Conservation (phyloP, 2,888 invertebrate species). For the Slavum lentiscoides region DNA sequence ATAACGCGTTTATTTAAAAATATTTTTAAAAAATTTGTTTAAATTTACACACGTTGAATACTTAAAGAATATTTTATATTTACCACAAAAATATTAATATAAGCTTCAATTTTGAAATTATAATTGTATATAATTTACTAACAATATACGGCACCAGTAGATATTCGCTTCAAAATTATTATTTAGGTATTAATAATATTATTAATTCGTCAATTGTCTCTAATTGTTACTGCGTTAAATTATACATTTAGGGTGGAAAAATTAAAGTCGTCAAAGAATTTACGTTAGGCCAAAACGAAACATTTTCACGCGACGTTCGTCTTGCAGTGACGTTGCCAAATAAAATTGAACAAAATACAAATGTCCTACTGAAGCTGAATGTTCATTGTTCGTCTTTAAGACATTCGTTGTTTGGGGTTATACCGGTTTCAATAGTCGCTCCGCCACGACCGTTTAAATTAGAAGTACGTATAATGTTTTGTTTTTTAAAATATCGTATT, state of each 20-base stretch:
- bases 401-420: slow-evolving; percentile 26
- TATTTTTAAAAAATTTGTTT: neutral
- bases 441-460: slow-evolving; percentile 24
- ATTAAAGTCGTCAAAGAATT: slow-evolving; percentile 34
- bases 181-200: neutral
- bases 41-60: neutral
- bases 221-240: neutral
- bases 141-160: no score
- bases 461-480: slow-evolving; percentile 5
- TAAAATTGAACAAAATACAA: slow-evolving; percentile 24
- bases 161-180: neutral
- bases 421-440: slow-evolving; percentile 39
- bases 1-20: neutral
- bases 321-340: slow-evolving; percentile 32
- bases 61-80: neutral
- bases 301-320: slow-evolving; percentile 35
- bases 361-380: slow-evolving; percentile 26
- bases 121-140: neutral
- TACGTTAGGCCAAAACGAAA: slow-evolving; percentile 17
- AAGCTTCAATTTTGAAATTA: no score
- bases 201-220: neutral
- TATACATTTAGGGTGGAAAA: slow-evolving; percentile 40
- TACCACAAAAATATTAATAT: neutral
- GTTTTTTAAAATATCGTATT: neutral
- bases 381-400: slow-evolving; percentile 27